A percentile compares a stretch with the other conserved stretches of the same genome.
phyloP scores from a whole-genome alignment of 2,888 invertebrate species.

The Apodemia mormo region DNA sequence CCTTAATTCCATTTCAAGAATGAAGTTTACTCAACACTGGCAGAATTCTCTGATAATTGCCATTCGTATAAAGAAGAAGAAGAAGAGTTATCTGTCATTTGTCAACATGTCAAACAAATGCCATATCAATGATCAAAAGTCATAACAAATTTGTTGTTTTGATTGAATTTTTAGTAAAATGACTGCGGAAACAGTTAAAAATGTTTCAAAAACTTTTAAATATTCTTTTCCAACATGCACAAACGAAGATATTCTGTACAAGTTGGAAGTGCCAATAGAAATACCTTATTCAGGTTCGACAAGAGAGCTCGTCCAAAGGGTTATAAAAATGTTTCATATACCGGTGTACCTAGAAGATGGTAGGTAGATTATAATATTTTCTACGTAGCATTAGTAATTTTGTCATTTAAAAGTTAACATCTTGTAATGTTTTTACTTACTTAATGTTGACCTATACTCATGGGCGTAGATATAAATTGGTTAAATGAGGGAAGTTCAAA shows the following conservation, averaged over 20 bases:
- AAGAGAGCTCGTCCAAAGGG: conserved; percentile 84
- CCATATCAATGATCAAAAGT: no score
- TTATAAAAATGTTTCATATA: conserved; percentile 85
- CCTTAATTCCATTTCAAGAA: no score
- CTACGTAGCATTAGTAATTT: background rate
- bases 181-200: conserved; percentile 56
- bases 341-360: conserved; percentile 86
- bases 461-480: no score
- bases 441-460: background rate
- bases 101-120: no score
- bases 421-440: background rate
- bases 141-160: conserved; percentile 37
- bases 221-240: conserved; percentile 83
- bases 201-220: conserved; percentile 60
- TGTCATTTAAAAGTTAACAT: background rate
- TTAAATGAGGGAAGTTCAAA: no score
- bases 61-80: no score
- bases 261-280: conserved; percentile 82
- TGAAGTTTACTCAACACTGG: no score
- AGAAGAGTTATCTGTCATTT: no score
- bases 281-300: conserved; percentile 83
- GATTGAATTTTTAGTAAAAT: conserved; percentile 47
- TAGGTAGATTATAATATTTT: conserved; percentile 44
- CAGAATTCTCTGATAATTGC: no score
- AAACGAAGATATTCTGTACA: conserved; percentile 74